Evolutionary conservation across 2,888 invertebrate species (phyloP).

Genomic region (Epicampocera succincta): DNA sequence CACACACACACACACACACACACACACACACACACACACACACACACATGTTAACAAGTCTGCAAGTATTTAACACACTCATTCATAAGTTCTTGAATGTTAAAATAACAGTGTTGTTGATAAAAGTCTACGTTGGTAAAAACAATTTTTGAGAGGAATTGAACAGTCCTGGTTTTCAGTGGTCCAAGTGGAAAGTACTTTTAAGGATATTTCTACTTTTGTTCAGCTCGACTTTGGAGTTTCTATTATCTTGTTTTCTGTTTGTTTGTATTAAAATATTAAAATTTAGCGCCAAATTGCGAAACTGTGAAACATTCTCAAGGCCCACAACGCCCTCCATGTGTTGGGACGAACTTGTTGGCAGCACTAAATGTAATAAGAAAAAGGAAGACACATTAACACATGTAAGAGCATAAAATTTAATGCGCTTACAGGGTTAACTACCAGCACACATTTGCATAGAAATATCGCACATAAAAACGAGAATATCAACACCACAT

Average conservation of each 20-base stretch:
- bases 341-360: conserved; percentile 38
- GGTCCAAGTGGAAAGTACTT: too few relatives aligned
- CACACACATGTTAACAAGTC: neutral
- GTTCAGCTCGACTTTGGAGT: too few relatives aligned
- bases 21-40: conserved; percentile 55
- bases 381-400: conserved; percentile 18
- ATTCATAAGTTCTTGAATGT: too few relatives aligned
- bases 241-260: too few relatives aligned
- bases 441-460: conserved; percentile 43
- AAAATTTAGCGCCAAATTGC: neutral
- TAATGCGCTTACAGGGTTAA: conserved; percentile 67
- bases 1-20: neutral
- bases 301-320: conserved; percentile 41
- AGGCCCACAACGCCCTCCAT: conserved; percentile 25
- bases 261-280: too few relatives aligned
- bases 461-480: conserved; percentile 34
- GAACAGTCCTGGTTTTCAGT: too few relatives aligned
- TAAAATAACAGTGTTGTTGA: too few relatives aligned
- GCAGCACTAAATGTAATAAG: conserved; percentile 4
- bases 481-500: conserved; percentile 42
- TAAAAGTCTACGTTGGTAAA: too few relatives aligned
- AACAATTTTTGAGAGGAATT: too few relatives aligned
- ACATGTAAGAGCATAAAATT: conserved; percentile 56
- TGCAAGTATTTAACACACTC: too few relatives aligned
- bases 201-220: too few relatives aligned